Percentiles rank a stretch among this genome's conserved stretches.
These are phyloP conservation scores for Spongilla lacustris DNA, from an alignment of 37 sponge, comb jelly and placozoan genomes.

Conservation along the genomic window DNA sequence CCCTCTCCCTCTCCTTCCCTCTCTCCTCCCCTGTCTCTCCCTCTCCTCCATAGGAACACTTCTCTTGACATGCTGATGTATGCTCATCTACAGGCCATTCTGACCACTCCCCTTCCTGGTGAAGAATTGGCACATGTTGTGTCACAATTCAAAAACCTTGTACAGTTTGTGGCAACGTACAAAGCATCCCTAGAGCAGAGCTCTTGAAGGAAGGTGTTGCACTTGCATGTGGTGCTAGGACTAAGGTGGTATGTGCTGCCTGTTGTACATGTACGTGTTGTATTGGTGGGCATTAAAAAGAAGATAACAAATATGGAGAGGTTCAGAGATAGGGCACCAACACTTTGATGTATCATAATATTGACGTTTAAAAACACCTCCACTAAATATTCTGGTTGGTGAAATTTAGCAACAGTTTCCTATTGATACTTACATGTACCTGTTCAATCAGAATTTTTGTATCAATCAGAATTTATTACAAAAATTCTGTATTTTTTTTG, in stretches of 20 bases:
- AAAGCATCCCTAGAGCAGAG: not conserved
- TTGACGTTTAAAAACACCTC: too few relatives aligned
- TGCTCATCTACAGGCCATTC: conserved; percentile 29
- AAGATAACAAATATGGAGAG: too few relatives aligned
- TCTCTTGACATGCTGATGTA: conserved; percentile 27
- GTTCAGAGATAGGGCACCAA: too few relatives aligned
- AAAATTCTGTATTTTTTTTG: too few relatives aligned
- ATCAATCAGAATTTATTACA: too few relatives aligned
- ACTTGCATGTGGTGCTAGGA: not conserved
- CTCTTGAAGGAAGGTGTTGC: not conserved
- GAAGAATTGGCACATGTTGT: not conserved
- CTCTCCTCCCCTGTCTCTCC: not conserved
- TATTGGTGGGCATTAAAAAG: not conserved
- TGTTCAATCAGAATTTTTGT: too few relatives aligned
- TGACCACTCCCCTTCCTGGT: conserved; percentile 19
- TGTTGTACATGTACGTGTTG: not conserved
- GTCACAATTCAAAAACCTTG: not conserved
- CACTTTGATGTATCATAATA: too few relatives aligned
- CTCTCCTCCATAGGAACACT: conserved; percentile 2
- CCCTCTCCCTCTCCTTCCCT: not conserved
- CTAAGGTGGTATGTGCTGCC: not conserved
- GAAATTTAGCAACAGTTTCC: too few relatives aligned
- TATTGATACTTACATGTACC: too few relatives aligned
- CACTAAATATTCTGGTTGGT: too few relatives aligned
- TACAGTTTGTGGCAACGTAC: not conserved